Evolutionary conservation across 2,797 vertebrate genomes (phyloP), one percentile per base, ranked within the genome.

Genomic region (Lepidocolaptes lacrymiger): DNA sequence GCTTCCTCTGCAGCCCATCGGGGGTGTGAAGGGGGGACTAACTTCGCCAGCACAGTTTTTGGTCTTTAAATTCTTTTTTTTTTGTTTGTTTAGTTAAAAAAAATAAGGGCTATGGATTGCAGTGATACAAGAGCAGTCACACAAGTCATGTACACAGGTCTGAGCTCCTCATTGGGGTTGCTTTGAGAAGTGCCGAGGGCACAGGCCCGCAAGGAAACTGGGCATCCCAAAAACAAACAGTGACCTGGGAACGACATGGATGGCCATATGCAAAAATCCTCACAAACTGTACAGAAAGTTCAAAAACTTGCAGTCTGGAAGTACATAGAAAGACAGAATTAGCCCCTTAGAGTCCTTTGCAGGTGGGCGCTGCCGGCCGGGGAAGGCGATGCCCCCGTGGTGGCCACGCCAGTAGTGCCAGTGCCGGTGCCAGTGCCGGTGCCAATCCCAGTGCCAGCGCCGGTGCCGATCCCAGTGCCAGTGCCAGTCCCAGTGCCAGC

Each of bases 271-370:
- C 97, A 98, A 98, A 98, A 98, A 97, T 98, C 97, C 93, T 98
- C 98, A 98, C 98, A 98, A 98, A 97, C 97, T 98, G 96, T 98
- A 99, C 98, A 97, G 98, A 98, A 97, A 97, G 96, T 98, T 96
- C 97, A 97, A 98, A 98, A 98, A 98, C 98, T 98, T 97, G 98
- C 98, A 98, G 97, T 98, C 98, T 98, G 97, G 98, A 98, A 98
- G 98, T 98, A 98, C 98, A 97, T 96, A 97, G 96, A 98, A 98
- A 98, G 98, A 98, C 98, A 89, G 95, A 95, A 94, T 97, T 90
- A 97, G 98, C 98, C 97, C 98, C 97, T 85, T 61, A 43, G 87
- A 94, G 97, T 97, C 97, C 90, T 55, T 46, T 23, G 94, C 49
- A 44, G 95, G 94, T 69, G 49, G 26, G 49, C 26, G 3, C 49